Evolutionary conservation across 2,888 invertebrate genomes (phyloP).

Genomic region (Coelogynopora nodosa): DNA sequence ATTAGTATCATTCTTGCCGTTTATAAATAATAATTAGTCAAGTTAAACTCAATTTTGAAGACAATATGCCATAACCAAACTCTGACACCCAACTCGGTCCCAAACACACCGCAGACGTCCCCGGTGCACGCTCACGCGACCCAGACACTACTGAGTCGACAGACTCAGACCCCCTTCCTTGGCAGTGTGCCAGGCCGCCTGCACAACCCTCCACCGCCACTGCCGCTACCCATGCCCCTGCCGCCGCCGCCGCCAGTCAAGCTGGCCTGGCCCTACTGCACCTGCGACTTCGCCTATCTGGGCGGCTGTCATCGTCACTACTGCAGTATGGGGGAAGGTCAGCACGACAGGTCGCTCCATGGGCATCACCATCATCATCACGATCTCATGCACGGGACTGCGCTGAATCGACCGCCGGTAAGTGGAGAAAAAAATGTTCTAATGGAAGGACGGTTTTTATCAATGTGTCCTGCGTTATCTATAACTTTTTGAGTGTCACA

Average conservation of each 20-base stretch:
- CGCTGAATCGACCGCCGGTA: neutral
- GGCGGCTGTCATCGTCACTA: neutral
- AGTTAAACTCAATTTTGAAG: too few relatives aligned
- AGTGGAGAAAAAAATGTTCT: too few relatives aligned
- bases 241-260: neutral
- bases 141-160: neutral
- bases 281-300: neutral
- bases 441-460: too few relatives aligned
- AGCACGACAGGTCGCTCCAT: too few relatives aligned
- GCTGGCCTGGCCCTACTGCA: neutral
- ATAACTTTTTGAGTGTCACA: too few relatives aligned
- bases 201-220: neutral
- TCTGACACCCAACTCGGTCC: too few relatives aligned
- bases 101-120: too few relatives aligned
- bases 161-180: neutral
- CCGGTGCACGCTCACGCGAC: neutral
- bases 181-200: too few relatives aligned
- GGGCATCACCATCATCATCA: neutral
- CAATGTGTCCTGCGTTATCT: too few relatives aligned
- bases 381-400: neutral
- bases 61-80: too few relatives aligned
- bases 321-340: neutral
- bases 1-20: too few relatives aligned
- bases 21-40: too few relatives aligned
- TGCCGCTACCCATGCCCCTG: neutral